Evolutionary conservation across 2,888 invertebrate species (phyloP).

Genomic region (Theodoxus fluviatilis): DNA sequence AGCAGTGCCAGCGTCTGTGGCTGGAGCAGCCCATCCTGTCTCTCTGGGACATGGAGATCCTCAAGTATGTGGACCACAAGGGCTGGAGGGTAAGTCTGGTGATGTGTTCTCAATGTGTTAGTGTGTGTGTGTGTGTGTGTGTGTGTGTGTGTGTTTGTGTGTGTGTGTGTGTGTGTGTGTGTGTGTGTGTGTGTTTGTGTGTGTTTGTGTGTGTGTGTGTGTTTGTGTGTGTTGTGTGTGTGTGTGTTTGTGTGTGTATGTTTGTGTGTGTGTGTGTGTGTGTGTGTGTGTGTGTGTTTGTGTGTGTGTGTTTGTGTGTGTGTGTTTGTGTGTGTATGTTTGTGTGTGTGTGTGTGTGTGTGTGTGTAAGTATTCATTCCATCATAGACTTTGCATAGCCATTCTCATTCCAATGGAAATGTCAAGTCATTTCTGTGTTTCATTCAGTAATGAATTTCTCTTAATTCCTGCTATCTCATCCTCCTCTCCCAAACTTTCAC

Average conservation of each 20-base stretch:
- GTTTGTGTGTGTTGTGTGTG: neutral
- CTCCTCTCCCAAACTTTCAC: too few relatives aligned
- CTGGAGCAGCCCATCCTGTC: constrained; percentile 93
- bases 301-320: neutral
- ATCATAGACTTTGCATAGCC: too few relatives aligned
- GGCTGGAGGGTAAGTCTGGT: constrained; percentile 78
- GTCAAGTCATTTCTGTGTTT: too few relatives aligned
- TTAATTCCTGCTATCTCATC: too few relatives aligned
- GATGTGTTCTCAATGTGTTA: neutral
- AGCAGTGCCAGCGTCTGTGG: constrained; percentile 89
- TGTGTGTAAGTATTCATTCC: too few relatives aligned
- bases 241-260: neutral
- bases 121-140: neutral
- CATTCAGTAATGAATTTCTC: too few relatives aligned
- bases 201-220: neutral
- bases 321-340: neutral
- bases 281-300: neutral
- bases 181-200: too few relatives aligned
- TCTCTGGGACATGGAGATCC: constrained; percentile 84
- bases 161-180: too few relatives aligned
- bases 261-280: neutral
- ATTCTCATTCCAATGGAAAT: too few relatives aligned
- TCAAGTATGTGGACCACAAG: constrained; percentile 82
- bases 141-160: neutral
- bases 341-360: neutral